A percentile compares a stretch with the other conserved stretches of the same genome.
These are phyloP conservation scores for Seriola dumerili DNA, from an alignment of 2,113 vertebrate species.

Conservation along the genomic window DNA sequence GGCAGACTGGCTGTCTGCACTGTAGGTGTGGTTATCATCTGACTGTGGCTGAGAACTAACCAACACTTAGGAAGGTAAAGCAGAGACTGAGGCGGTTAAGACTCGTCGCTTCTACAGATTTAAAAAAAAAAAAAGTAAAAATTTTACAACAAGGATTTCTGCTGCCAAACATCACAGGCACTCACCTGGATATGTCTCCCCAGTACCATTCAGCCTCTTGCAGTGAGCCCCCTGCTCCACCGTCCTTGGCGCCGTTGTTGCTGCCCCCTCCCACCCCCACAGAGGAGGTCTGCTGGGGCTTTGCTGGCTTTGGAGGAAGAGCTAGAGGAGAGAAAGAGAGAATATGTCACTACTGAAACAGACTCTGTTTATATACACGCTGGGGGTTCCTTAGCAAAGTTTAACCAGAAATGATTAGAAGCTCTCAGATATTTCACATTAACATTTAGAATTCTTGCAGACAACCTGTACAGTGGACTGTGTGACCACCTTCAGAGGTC, in stretches of 20 bases:
- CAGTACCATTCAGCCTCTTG: slow-evolving; percentile 80
- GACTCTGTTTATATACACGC: background rate
- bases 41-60: slow-evolving; percentile 16
- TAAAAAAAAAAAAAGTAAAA: background rate
- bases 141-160: background rate
- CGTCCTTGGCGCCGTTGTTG: slow-evolving; percentile 56
- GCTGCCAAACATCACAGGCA: background rate
- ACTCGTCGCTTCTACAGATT: background rate
- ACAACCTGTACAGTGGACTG: too few species aligned
- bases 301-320: slow-evolving; percentile 72
- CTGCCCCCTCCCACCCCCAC: slow-evolving; percentile 43
- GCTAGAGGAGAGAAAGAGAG: slow-evolving; percentile 32
- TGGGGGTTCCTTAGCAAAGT: too few species aligned
- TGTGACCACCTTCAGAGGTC: too few species aligned
- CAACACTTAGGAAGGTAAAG: slow-evolving; percentile 16
- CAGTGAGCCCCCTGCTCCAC: slow-evolving; percentile 52
- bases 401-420: too few species aligned
- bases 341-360: background rate
- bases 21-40: slow-evolving; percentile 49
- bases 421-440: too few species aligned
- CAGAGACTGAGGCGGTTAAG: background rate
- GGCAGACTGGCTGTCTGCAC: slow-evolving; percentile 58
- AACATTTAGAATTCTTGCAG: too few species aligned
- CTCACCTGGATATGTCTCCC: slow-evolving; percentile 77
- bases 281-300: slow-evolving; percentile 64